Base-by-base conservation (phyloP, 2,797 vertebrate species). In the Molothrus aeneus region DNA sequence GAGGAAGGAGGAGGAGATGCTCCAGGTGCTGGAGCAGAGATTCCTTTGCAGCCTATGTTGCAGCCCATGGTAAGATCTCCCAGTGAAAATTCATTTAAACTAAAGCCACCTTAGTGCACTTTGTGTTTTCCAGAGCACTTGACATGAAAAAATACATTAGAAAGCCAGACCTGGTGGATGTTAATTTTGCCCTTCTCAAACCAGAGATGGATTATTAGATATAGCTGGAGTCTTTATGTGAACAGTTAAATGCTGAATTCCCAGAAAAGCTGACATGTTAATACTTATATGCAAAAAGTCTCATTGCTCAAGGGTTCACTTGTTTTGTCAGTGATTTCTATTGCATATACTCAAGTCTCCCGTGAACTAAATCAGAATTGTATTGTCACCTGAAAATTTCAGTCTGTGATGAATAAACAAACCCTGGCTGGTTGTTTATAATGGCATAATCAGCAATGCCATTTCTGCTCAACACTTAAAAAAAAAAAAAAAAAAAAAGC, bases 171-270 rank as follows among this genome's bases (percentile, higher is more conserved):
- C 36, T 17, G 1, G 53, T 48, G 54, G 92, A 57, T 74, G 65
- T 92, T 96, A 85, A 89, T 93, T 85, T 93, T 87, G 54, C 36
- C 63, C 54, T 89, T 87, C 90, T 94, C 83, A 82, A 89, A 45
- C 36, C 54, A 85, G 61, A 82, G 74, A 48, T 40, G 92, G 74
- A 80, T 95, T 94, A 86, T 93, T 90, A 89, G 68, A 51, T 92
- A 26, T 29, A 93, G 43, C 84, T 80, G 75, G 50, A 66, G 65
- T 88, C 47, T 71, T 81, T 84, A 74, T 80, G 42, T 68, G 93
- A 93, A 93, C 88, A 91, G 71, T 69, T 90, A 89, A 94, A 93
- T 80, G 80, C 54, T 89, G 83, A 90, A 85, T 87, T 94, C 83
- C 80, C 40, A 63, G 72, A 80, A 85, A 75, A 91, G 65, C 40